Evolutionary conservation across 2,113 vertebrate genomes (phyloP).

Genomic region (Brachionichthys hirsutus): DNA sequence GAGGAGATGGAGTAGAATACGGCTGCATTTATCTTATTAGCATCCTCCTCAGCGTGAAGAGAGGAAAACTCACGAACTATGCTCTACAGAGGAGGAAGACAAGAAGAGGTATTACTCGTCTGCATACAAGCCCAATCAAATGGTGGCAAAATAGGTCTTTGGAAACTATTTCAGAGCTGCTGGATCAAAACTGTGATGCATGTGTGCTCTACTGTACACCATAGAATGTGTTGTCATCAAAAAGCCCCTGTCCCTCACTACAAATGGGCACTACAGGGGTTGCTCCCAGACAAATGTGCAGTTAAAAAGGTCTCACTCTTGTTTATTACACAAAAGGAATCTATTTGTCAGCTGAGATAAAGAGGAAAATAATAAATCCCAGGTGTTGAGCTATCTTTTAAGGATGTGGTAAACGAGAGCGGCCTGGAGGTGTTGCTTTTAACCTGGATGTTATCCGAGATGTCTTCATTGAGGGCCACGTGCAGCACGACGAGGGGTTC

Average conservation of each 20-base stretch:
- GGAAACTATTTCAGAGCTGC: conserved; percentile 5
- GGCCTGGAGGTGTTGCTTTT: conserved; percentile 24
- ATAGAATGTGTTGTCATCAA: conserved; percentile 27
- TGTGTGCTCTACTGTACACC: conserved; percentile 2
- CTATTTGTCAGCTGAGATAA: conserved; percentile 30
- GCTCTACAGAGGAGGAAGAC: conserved; percentile 64
- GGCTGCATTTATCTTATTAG: conserved; percentile 83
- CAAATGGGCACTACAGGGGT: not conserved
- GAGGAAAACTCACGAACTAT: conserved; percentile 86
- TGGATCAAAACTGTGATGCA: conserved; percentile 26
- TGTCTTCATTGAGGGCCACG: conserved; percentile 88
- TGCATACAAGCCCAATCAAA: not conserved
- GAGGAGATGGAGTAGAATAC: conserved; percentile 96
- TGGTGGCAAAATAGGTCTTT: not conserved
- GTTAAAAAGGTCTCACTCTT: conserved; percentile 37
- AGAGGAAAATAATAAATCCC: conserved; percentile 20
- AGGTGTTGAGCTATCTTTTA: conserved; percentile 22
- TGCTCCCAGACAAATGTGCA: conserved; percentile 12
- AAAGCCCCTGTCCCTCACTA: conserved; percentile 10
- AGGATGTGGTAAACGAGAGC: conserved; percentile 9
- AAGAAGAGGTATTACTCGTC: too few species aligned
- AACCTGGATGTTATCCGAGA: conserved; percentile 92
- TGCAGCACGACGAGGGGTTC: conserved; percentile 92
- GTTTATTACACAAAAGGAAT: conserved; percentile 37
- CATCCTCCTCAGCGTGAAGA: conserved; percentile 81